Evolutionary conservation across 2,888 invertebrate genomes (phyloP).

Genomic region (Agonopterix arenella): DNA sequence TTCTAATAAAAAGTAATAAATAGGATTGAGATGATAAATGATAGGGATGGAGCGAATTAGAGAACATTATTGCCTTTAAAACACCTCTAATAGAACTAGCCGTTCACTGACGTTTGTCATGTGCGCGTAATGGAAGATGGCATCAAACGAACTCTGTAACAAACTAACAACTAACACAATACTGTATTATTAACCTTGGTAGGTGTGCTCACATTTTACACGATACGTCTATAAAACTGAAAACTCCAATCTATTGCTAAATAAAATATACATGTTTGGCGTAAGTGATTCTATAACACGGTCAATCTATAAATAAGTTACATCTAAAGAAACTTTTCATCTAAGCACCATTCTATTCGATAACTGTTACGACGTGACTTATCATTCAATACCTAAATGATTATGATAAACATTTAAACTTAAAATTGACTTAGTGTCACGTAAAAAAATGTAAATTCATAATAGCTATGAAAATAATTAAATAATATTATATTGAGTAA

Average conservation of each 20-base stretch:
- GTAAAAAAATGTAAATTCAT: slow-evolving; percentile 49
- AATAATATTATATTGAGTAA: slow-evolving; percentile 51
- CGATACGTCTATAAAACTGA: slow-evolving; percentile 5
- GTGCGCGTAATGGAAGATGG: slow-evolving; percentile 26
- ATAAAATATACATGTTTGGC: slow-evolving; percentile 43
- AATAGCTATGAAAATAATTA: slow-evolving; percentile 48
- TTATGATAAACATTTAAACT: slow-evolving; percentile 56
- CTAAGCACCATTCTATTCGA: slow-evolving; percentile 77
- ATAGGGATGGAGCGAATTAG: slow-evolving; percentile 17
- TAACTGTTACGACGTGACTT: slow-evolving; percentile 66
- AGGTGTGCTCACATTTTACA: not conserved
- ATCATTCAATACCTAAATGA: slow-evolving; percentile 63
- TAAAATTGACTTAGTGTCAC: slow-evolving; percentile 59
- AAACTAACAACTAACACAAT: slow-evolving; percentile 33
- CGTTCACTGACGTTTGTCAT: slow-evolving; percentile 18
- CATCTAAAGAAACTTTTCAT: slow-evolving; percentile 56
- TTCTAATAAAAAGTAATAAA: slow-evolving; percentile 58
- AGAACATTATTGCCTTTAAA: slow-evolving; percentile 32
- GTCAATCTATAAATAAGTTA: slow-evolving; percentile 57
- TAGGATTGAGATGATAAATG: slow-evolving; percentile 43
- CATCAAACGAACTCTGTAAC: slow-evolving; percentile 26
- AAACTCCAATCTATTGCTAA: slow-evolving; percentile 24
- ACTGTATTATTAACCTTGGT: slow-evolving; percentile 20
- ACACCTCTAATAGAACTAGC: slow-evolving; percentile 20
- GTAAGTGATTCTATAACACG: slow-evolving; percentile 37